Evolutionary conservation across 2,113 vertebrate genomes (phyloP).

Genomic region (Cygnus buccinator): DNA sequence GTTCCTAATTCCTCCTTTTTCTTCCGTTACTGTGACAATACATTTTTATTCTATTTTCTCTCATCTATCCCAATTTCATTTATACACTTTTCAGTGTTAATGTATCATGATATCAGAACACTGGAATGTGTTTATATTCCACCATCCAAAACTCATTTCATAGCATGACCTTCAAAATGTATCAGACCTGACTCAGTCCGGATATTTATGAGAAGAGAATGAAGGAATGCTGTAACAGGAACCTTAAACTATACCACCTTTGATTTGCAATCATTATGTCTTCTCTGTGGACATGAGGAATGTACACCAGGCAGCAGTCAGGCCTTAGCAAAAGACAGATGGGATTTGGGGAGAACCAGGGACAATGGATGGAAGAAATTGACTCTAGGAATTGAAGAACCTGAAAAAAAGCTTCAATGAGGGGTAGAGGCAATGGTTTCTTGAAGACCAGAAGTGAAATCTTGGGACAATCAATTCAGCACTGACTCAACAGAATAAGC

Average conservation of each 20-base stretch:
- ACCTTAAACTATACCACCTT: neutral
- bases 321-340: neutral
- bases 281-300: neutral
- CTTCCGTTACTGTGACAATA: constrained; percentile 14
- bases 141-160: neutral
- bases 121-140: neutral
- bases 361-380: neutral
- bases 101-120: neutral
- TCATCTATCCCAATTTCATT: neutral
- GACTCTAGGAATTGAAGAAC: neutral
- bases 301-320: neutral
- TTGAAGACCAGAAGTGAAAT: neutral
- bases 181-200: neutral
- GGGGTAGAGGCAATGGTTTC: neutral
- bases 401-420: neutral
- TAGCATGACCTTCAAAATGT: neutral
- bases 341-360: neutral
- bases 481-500: neutral
- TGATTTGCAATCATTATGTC: neutral
- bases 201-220: neutral
- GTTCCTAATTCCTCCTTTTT: constrained; percentile 44
- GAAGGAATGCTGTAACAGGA: neutral
- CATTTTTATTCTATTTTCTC: neutral
- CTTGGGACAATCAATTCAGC: neutral
- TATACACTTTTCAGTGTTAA: neutral